A percentile compares a stretch with the other conserved stretches of the same genome.
Conservation (phyloP, 2,797 vertebrate genomes). For the Acanthornis magna region DNA sequence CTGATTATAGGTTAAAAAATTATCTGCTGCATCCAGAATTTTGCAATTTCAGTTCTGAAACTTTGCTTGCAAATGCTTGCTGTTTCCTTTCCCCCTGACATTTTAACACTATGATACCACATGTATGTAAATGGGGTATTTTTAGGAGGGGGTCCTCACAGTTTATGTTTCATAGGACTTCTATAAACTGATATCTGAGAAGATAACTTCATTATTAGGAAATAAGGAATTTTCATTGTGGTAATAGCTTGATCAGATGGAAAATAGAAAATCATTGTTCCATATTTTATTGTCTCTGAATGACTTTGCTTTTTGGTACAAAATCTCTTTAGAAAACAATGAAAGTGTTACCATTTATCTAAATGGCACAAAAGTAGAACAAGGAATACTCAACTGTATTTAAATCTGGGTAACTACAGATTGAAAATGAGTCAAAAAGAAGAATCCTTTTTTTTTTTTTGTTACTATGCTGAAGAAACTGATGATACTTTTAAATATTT, state of each 20-base stretch:
- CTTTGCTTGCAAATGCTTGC: not conserved
- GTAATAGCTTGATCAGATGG: not conserved
- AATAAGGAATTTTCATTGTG: not conserved
- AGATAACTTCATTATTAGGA: not conserved
- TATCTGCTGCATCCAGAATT: not conserved
- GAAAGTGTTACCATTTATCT: not conserved
- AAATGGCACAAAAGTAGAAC: not conserved
- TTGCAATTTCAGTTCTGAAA: not conserved
- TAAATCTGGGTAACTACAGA: not conserved
- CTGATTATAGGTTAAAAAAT: not conserved
- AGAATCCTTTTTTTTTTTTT: not conserved
- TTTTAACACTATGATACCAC: not conserved
- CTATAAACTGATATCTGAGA: not conserved
- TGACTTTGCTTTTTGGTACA: not conserved
- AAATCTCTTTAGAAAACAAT: not conserved
- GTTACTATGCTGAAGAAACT: not conserved
- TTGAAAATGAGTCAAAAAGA: not conserved
- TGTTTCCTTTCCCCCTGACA: accelerated
- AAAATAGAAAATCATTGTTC: not conserved
- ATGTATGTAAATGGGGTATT: not conserved
- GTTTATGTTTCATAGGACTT: not conserved
- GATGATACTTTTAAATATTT: not conserved
- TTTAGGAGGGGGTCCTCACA: not conserved
- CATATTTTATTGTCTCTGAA: not conserved
- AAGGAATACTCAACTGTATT: not conserved